Conservation (phyloP, 2,113 vertebrate species). For the Dipodomys ordii region DNA sequence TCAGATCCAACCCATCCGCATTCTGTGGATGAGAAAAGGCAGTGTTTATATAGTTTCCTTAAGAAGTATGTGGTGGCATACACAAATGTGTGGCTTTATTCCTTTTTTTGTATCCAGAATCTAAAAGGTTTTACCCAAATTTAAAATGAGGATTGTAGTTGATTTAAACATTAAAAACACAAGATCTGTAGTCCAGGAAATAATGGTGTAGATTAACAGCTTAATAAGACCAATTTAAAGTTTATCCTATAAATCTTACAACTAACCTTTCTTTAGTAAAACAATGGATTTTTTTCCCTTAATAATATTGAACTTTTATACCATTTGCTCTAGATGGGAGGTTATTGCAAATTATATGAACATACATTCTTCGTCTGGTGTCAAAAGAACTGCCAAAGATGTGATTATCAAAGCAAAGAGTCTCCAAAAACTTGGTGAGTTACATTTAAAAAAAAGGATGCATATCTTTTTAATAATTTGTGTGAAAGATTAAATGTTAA, state of each 20-base stretch:
- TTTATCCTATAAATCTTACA: background rate
- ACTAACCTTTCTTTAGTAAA: constrained; percentile 14
- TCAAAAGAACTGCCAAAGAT: constrained; percentile 97
- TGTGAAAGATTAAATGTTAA: constrained; percentile 19
- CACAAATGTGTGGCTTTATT: constrained; percentile 15
- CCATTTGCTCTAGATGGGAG: constrained; percentile 92
- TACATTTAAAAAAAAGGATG: constrained; percentile 58
- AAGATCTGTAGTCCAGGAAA: background rate
- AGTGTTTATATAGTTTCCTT: background rate
- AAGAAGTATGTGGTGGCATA: background rate
- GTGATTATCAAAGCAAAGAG: constrained; percentile 99
- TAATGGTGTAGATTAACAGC: background rate
- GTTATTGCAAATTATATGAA: constrained; percentile 99
- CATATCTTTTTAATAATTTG: constrained; percentile 39
- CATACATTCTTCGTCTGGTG: constrained; percentile 94
- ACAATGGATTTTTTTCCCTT: background rate
- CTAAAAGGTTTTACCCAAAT: background rate
- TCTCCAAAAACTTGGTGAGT: constrained; percentile 96
- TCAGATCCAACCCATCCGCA: background rate
- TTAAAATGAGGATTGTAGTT: constrained; percentile 42
- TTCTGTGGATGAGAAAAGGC: background rate
- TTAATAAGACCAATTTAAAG: constrained; percentile 20
- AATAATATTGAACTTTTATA: background rate
- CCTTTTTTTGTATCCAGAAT: background rate
- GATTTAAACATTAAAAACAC: background rate